Evolutionary conservation across 2,797 vertebrate species (phyloP), one percentile per base, ranked within the genome.

Genomic region (Sebastes iracundus): DNA sequence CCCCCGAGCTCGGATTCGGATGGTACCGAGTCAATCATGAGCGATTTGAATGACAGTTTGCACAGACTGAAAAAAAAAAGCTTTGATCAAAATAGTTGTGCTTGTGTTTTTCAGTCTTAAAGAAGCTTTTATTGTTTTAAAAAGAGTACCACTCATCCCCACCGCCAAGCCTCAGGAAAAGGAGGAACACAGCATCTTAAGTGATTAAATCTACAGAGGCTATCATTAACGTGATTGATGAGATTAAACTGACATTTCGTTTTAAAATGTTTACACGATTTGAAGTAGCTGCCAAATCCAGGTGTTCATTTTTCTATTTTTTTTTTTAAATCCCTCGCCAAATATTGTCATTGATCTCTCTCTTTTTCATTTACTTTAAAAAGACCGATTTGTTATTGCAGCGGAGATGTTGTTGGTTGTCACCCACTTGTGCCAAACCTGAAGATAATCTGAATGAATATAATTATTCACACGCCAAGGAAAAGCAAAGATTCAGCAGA

Each of bases 181-280:
- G 13, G 12, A 56, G 23, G n/a, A 35, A 9, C n/a, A 20, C 55
- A 11, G 52, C 65, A 61, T 69, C n/a, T 59, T 7, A 46, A 11
- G 46, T 73, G 71, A 83, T 75, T 74, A 32, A 64, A 79, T 67
- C 42, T 30, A 4, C 67, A 33, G 22, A 3, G 33, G 22, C 38
- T 32, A 11, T 64, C 77, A 56, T 82, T 58, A 55, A 56, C 62
- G 9, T 42, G 77, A 81, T 35, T 64, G 62, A 85, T 90, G 61
- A 65, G 59, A 76, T 87, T 71, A 73, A 58, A 67, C 25, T n/a
- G 74, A 55, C 64, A 53, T 63, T 59, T 84, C 25, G 64, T 83
- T 88, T 87, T 65, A 25, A 78, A 42, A 30, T 71, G 49, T 64
- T 66, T 22, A 35, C 52, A 16, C 33, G 42, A 61, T 79, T 77